Conservation (phyloP, 2,797 vertebrate genomes). For the Pagetopsis macropterus region DNA sequence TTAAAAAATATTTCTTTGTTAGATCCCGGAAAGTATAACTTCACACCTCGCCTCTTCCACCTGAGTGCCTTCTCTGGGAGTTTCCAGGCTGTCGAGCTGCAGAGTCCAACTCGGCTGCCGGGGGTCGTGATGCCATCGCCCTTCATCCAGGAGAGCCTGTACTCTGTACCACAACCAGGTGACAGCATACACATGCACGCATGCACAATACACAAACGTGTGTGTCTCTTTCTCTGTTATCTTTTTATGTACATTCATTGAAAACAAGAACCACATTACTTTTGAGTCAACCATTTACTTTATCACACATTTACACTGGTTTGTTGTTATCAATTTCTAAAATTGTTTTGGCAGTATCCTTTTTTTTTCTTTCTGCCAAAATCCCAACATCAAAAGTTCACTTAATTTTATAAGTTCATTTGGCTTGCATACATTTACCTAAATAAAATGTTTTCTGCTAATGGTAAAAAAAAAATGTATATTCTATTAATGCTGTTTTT, state of each 20-base stretch:
- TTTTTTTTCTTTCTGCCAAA: neutral
- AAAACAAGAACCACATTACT: neutral
- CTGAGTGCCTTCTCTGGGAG: constrained; percentile 77
- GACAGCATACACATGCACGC: constrained; percentile 18
- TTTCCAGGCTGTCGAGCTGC: constrained; percentile 78
- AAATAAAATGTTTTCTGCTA: no score
- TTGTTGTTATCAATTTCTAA: neutral
- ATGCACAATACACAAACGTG: no score
- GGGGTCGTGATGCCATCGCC: constrained; percentile 82
- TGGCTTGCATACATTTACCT: no score
- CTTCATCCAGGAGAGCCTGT: constrained; percentile 83
- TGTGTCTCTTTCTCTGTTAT: no score
- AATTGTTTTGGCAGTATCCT: neutral
- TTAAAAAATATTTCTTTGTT: neutral
- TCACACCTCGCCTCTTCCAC: constrained; percentile 85
- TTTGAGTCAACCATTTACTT: neutral
- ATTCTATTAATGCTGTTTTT: no score
- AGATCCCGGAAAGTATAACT: constrained; percentile 87
- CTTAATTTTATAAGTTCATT: neutral
- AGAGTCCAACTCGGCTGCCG: constrained; percentile 68
- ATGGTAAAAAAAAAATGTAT: no score
- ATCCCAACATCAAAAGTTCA: neutral
- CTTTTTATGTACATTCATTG: no score
- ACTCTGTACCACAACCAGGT: constrained; percentile 80
- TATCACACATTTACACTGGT: neutral